These are phyloP conservation scores for Corythornis madagascariensis DNA, from an alignment of 2,113 vertebrate species.

Conservation along the genomic window DNA sequence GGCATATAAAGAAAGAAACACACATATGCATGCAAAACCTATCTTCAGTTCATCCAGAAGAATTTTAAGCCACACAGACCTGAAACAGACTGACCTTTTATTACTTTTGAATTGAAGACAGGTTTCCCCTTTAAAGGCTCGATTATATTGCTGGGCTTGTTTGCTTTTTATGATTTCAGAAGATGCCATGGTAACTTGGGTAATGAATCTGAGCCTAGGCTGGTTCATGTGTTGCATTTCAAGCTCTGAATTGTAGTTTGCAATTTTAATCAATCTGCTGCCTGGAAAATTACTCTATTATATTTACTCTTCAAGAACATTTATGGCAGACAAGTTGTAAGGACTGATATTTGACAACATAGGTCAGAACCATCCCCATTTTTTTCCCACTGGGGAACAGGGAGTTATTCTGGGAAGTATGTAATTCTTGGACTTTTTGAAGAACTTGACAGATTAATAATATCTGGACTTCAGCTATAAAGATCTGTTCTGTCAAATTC, in stretches of 20 bases:
- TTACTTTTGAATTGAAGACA: conserved; percentile 67
- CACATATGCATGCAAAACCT: background rate
- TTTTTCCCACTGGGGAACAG: background rate
- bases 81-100: conserved; percentile 70
- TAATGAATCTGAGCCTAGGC: conserved; percentile 29
- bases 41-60: background rate
- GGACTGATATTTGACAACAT: background rate
- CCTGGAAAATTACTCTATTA: conserved; percentile 31
- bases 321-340: background rate
- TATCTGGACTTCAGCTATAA: background rate
- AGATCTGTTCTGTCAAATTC: background rate
- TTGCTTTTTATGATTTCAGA: conserved; percentile 66
- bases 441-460: background rate
- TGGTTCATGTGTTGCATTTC: conserved; percentile 26
- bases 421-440: background rate
- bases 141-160: conserved; percentile 36
- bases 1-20: background rate
- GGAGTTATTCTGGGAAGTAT: background rate
- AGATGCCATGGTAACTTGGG: conserved; percentile 55
- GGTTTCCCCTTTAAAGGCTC: conserved; percentile 57
- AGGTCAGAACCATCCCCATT: background rate
- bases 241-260: conserved; percentile 20
- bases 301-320: conserved; percentile 14
- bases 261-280: conserved; percentile 9
- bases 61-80: conserved; percentile 46